Base-by-base conservation (phyloP, 2,888 invertebrate genomes). In the Pristionchus fissidentatus region DNA sequence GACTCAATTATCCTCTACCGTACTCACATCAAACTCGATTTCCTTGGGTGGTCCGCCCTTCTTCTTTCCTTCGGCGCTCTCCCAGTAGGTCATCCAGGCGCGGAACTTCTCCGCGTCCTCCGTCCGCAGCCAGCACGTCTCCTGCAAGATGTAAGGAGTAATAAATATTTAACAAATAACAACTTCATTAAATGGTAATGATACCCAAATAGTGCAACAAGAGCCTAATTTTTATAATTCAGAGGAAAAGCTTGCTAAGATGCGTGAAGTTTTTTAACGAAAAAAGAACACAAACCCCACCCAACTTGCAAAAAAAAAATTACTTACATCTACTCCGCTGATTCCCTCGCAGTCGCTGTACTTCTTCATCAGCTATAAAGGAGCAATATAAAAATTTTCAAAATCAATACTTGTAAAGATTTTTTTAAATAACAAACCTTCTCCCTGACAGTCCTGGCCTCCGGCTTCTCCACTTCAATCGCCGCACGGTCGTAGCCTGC, bases 71-170 rank as follows among this genome's bases (percentile, higher is more conserved):
- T 43, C 62, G 19, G 38, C 43, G 13, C 46, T 62, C 62, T 81
- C 80, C 80, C 80, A 81, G n/a, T 46, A 62, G 3, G 19, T 32
- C 62, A 81, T 81, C 80, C 80, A 81, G 15, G 38, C 80, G 1
- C 10, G 43, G 62, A 81, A 62, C 62, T 43, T 43, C 29, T 38
- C 46, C 8, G 62, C 80, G 4, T 29, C 62, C 7, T 60, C 43
- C 22, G 38, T 35, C 43, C 8, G 15, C 43, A 81, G 62, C 62
- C 60, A 62, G 3, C 15, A 26, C n/a, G 57, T 19, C 26, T 57
- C 41, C 80, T 80, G 43, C 15, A 41, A 35, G 38, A n/a, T n/a
- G 73, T 10, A 57, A 52, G 1, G 35, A 62, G 13, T 15, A 32
- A 15, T 5, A 32, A 10, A 62, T 32, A 5, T 32, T 46, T 19